phyloP scores from a whole-genome alignment of 1,140 invertebrate genomes.

The Conopomorpha cramerella region DNA sequence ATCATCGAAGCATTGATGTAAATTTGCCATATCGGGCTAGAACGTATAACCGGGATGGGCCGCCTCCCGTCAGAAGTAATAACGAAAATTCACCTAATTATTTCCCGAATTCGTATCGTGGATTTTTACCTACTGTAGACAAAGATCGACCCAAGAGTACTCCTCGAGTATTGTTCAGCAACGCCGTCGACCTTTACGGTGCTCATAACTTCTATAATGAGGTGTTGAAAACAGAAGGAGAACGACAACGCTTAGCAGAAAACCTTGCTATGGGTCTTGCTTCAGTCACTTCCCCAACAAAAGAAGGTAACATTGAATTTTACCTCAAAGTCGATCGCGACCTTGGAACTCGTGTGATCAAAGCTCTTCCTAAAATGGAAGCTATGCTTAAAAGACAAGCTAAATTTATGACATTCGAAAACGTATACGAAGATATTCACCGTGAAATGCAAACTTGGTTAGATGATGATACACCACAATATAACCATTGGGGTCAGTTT shows the following conservation, averaged over 20 bases:
- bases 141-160: conserved; percentile 13
- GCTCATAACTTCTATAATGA: conserved; percentile 23
- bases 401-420: too few species aligned
- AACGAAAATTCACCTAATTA: conserved; percentile 87
- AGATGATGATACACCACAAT: too few species aligned
- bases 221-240: conserved; percentile 14
- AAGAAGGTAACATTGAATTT: too few species aligned
- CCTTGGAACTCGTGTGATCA: too few species aligned
- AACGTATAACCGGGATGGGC: conserved; percentile 77
- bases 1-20: conserved; percentile 81
- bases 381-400: too few species aligned
- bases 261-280: conserved; percentile 12
- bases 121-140: conserved; percentile 61
- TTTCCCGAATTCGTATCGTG: conserved; percentile 90
- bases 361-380: too few species aligned
- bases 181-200: conserved; percentile 24
- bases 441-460: too few species aligned
- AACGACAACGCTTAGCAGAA: conserved; percentile 20
- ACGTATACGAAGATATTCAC: too few species aligned
- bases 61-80: conserved; percentile 64
- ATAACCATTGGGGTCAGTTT: too few species aligned
- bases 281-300: too few species aligned
- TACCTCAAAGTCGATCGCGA: too few species aligned
- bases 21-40: conserved; percentile 77
- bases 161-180: conserved; percentile 12